Conservation (phyloP, 1,140 invertebrate species). For the Psilanteris sp. region DNA sequence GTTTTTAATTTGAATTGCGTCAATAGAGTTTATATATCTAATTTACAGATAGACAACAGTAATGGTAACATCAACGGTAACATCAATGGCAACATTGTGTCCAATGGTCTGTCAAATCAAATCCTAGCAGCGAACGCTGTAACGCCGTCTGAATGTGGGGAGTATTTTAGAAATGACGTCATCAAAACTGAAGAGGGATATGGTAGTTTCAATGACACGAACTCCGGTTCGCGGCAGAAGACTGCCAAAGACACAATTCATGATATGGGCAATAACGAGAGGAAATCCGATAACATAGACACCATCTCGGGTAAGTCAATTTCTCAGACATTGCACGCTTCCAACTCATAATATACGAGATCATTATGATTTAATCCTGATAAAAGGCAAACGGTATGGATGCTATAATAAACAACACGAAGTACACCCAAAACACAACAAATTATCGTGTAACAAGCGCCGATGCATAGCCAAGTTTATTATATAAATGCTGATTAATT, state of each 20-base stretch:
- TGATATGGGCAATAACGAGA: constrained; percentile 66
- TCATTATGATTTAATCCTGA: constrained; percentile 36
- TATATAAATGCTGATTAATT: too few relatives aligned
- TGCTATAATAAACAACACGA: too few relatives aligned
- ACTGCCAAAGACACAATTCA: constrained; percentile 69
- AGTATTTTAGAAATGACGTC: constrained; percentile 55
- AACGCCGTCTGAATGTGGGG: constrained; percentile 55
- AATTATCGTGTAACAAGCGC: too few relatives aligned
- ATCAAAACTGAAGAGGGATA: constrained; percentile 56
- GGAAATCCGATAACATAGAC: constrained; percentile 72
- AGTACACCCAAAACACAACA: too few relatives aligned
- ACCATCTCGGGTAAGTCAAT: constrained; percentile 72
- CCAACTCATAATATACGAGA: constrained; percentile 13
- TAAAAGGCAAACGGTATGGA: constrained; percentile 28
- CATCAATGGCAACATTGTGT: constrained; percentile 64
- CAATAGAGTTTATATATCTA: too few relatives aligned
- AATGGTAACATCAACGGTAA: constrained; percentile 69
- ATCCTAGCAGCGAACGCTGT: constrained; percentile 44
- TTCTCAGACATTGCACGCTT: constrained; percentile 17
- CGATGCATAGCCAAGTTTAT: too few relatives aligned
- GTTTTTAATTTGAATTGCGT: too few relatives aligned
- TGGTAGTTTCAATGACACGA: constrained; percentile 59
- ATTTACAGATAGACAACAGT: constrained; percentile 60
- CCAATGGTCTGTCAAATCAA: constrained; percentile 65
- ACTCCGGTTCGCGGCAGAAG: constrained; percentile 69